These are phyloP conservation scores for Cettia cetti DNA, from an alignment of 2,113 vertebrate genomes.

Conservation along the genomic window DNA sequence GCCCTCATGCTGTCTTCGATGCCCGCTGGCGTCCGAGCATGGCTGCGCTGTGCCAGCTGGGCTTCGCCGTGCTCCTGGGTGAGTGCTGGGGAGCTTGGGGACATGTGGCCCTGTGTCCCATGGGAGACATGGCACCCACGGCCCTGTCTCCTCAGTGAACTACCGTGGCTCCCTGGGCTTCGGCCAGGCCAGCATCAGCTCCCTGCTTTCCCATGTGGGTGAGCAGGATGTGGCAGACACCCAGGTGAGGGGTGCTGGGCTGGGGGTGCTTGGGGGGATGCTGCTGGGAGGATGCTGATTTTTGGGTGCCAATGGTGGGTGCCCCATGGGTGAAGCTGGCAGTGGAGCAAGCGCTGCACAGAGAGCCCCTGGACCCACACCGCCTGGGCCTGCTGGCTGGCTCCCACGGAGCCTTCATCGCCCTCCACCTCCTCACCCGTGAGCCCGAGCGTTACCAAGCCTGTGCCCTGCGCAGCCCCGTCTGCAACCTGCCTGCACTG, in stretches of 20 bases:
- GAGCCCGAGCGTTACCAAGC: constrained; percentile 78
- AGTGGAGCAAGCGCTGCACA: constrained; percentile 50
- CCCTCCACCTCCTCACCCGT: constrained; percentile 78
- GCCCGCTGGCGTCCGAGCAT: constrained; percentile 79
- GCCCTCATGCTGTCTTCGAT: constrained; percentile 79
- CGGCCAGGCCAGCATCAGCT: constrained; percentile 80
- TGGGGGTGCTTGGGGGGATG: not conserved
- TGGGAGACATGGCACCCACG: rapidly evolving
- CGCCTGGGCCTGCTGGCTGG: constrained; percentile 79
- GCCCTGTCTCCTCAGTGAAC: constrained; percentile 72
- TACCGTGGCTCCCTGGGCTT: constrained; percentile 85
- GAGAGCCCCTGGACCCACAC: constrained; percentile 66
- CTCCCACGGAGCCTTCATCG: constrained; percentile 84
- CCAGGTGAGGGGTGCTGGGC: constrained; percentile 66
- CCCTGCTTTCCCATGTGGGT: constrained; percentile 78
- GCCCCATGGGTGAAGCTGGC: not conserved
- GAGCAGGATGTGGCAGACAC: constrained; percentile 84
- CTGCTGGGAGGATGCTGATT: not conserved
- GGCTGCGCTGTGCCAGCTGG: constrained; percentile 72
- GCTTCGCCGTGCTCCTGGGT: constrained; percentile 83
- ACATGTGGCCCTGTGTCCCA: rapidly evolving
- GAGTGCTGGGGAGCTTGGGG: not conserved
- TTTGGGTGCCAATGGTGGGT: not conserved
- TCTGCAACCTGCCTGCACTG: constrained; percentile 80
- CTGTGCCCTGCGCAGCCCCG: constrained; percentile 78